Base-by-base conservation (phyloP, 2,113 vertebrate species). In the Emydura subglobosa region DNA sequence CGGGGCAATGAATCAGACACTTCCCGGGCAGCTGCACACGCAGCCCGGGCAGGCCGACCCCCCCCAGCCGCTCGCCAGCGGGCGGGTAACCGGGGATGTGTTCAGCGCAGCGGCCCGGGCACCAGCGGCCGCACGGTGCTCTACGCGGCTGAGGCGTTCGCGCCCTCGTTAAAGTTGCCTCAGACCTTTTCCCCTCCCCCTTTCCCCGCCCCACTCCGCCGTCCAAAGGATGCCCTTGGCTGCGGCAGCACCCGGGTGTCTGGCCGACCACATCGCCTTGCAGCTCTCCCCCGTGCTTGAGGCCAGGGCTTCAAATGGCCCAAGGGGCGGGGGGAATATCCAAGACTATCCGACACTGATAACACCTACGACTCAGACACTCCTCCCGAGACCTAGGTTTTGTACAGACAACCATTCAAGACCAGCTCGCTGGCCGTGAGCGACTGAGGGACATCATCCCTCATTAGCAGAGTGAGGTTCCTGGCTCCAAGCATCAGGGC, bases 281-380 rank as follows among this genome's bases (percentile, higher is more conserved):
- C 50, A 39, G 5, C 24, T 61, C 29, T 49, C n/a, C n/a, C 17
- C n/a, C 7, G n/a, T 5, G 17, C 31, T 65, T 31, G 34, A n/a
- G 34, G 34, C 34, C 16, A 68, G 8, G 34, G 22, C 34, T 68
- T n/a, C 65, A 68, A 16, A n/a, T n/a, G 17, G 7, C 16, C 34
- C 65, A 21, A 68, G 34, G 34, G 34, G 65, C 34, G 50, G 7
- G 50, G 13, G 50, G 8, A 44, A 27, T 34, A 31, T 0, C 1
- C 3, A 4, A 11, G 53, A 34, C 22, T 53, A 24, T 10, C 0
- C 47, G 7, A 2, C 3, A 0, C 12, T 21, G 5, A 44, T 5
- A 2, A 2, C 57, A 68, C 34, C 65, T n/a, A n/a, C 19, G 19
- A 68, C 34, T 68, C n/a, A 68, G 61, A 68, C 17, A n/a, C 8